Percentiles rank a stretch among this genome's conserved stretches.
Conservation (phyloP, 2,797 vertebrate genomes). For the Clarias fuscus region DNA sequence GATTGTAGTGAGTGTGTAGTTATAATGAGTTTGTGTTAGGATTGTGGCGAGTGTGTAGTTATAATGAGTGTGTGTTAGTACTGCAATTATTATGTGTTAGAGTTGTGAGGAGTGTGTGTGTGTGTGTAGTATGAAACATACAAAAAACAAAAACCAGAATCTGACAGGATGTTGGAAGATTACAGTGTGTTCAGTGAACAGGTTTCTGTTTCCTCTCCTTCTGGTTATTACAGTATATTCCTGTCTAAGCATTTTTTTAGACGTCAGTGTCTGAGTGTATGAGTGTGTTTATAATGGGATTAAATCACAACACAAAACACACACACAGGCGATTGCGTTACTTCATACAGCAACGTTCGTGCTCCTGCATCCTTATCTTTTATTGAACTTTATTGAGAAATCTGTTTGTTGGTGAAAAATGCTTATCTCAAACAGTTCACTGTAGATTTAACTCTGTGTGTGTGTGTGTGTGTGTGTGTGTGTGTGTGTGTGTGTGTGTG, state of each 20-base stretch:
- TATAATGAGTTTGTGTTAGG: too few relatives aligned
- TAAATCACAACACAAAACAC: slow-evolving; percentile 4
- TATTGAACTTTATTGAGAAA: slow-evolving; percentile 32
- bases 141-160: too few relatives aligned
- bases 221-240: neutral
- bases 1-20: too few relatives aligned
- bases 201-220: neutral
- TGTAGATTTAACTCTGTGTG: slow-evolving; percentile 13
- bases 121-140: neutral
- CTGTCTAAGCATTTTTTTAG: neutral
- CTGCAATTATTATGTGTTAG: too few relatives aligned
- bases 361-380: neutral
- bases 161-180: neutral
- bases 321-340: slow-evolving; percentile 11
- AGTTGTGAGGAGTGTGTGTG: too few relatives aligned
- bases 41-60: too few relatives aligned
- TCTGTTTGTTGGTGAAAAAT: neutral
- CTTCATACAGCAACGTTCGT: neutral
- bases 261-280: neutral
- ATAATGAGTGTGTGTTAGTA: too few relatives aligned
- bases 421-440: slow-evolving; percentile 16
- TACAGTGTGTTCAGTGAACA: slow-evolving; percentile 2
- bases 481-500: slow-evolving; percentile 4
- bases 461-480: neutral
- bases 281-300: neutral